Evolutionary conservation across 2,888 invertebrate species (phyloP), one percentile per base, ranked within the genome.

Genomic region (Mesorhabditis spiculigera): DNA sequence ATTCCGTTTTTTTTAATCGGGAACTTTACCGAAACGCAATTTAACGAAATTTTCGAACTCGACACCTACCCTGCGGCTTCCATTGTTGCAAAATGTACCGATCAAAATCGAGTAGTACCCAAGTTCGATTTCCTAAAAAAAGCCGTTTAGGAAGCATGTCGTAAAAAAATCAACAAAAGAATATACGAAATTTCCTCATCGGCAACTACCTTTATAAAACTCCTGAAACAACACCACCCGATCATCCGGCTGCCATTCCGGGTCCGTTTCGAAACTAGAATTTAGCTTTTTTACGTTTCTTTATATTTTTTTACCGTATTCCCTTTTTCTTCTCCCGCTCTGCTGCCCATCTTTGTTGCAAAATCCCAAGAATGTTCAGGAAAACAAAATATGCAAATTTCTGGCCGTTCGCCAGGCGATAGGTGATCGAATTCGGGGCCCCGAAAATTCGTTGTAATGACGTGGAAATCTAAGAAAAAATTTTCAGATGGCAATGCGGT

Each of bases 231-330:
- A 75, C 8, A 84, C 84, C 5, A 84, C 84, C 61, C 82, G 73
- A 70, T 81, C 81, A 71, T 82, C 83, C 5, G 84, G 83, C 67
- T 84, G 82, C 84, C 84, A 84, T 69, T 84, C 84, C 6, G 82
- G 81, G 68, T 84, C 84, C 16, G 79, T 81, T 68, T 84, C 82
- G 65, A 81, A 83, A n/a, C 81, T 71, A 63, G 77, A 76, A n/a
- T 66, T 66, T 50, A 50, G 58, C 8, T 50, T 50, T 1, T n/a
- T 50, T n/a, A 63, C 16, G 28, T 63, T 16, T 41, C n/a, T 62
- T 67, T 61, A 45, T 66, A 62, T 69, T 65, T 63, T 50, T 16
- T 45, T 65, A 43, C 44, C 44, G 42, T 68, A 63, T 43, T 28
- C 73, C 72, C 68, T 81, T 80, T 50, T 76, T 80, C 71, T 77